A percentile compares a stretch with the other conserved stretches of the same genome.
These are phyloP conservation scores for Epistrophe grossulariae DNA, from an alignment of 2,888 invertebrate genomes.

Conservation along the genomic window DNA sequence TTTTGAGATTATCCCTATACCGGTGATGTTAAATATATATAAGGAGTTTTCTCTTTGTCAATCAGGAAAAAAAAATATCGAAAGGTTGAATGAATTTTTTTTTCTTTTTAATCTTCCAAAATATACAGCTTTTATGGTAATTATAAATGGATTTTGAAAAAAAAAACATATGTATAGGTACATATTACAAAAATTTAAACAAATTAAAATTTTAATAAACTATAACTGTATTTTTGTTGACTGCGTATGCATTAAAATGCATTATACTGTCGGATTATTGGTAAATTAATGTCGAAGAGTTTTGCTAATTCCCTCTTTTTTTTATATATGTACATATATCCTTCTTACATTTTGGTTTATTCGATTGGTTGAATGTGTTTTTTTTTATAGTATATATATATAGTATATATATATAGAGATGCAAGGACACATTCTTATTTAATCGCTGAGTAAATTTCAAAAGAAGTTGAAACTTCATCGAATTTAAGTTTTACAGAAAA, in stretches of 20 bases:
- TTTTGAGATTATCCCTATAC: slow-evolving; percentile 56
- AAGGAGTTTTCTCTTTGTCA: slow-evolving; percentile 26
- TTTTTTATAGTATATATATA: slow-evolving; percentile 8
- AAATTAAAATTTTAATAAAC: slow-evolving; percentile 23
- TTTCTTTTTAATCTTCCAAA: slow-evolving; percentile 45
- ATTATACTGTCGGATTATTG: slow-evolving; percentile 62
- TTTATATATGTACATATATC: too few relatives aligned
- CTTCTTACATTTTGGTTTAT: slow-evolving; percentile 17
- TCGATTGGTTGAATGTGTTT: neutral
- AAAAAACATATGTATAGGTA: neutral
- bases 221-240: slow-evolving; percentile 10
- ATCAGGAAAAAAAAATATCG: slow-evolving; percentile 1
- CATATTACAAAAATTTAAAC: neutral
- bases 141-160: slow-evolving; percentile 53
- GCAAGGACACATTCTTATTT: slow-evolving; percentile 61
- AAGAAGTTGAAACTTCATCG: slow-evolving; percentile 44
- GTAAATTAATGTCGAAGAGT: slow-evolving; percentile 52
- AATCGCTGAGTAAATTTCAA: slow-evolving; percentile 25
- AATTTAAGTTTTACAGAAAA: slow-evolving; percentile 40
- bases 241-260: slow-evolving; percentile 18
- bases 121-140: slow-evolving; percentile 50
- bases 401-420: slow-evolving; percentile 46
- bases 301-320: slow-evolving; percentile 19
- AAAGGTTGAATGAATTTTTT: neutral
- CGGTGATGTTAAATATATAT: neutral